Conservation (phyloP, 2,888 invertebrate genomes). For the Temnothorax ravouxi region DNA sequence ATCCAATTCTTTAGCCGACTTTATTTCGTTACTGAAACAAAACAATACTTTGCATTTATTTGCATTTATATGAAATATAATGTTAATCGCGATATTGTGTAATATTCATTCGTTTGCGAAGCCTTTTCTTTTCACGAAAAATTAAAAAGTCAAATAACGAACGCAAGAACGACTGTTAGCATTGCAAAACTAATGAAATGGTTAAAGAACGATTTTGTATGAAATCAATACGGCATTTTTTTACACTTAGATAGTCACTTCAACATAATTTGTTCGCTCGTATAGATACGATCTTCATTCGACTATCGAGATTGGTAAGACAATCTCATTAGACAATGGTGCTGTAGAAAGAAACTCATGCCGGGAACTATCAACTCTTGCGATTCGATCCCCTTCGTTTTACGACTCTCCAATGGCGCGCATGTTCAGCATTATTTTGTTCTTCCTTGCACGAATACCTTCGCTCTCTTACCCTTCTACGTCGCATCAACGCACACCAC, state of each 20-base stretch:
- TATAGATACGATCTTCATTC: slow-evolving; percentile 78
- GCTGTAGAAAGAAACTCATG: slow-evolving; percentile 68
- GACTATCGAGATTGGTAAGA: slow-evolving; percentile 74
- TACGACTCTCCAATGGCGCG: slow-evolving; percentile 80
- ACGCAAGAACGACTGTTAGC: not conserved
- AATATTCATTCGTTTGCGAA: not conserved
- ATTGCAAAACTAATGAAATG: not conserved
- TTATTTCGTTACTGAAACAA: not conserved
- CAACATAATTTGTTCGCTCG: not conserved
- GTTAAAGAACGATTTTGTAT: not conserved
- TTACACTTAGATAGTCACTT: not conserved
- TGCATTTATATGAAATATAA: not conserved
- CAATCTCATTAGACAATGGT: slow-evolving; percentile 76
- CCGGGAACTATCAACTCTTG: slow-evolving; percentile 81
- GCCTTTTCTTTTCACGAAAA: not conserved
- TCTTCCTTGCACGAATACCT: slow-evolving; percentile 69
- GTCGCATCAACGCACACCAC: not conserved
- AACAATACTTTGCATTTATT: not conserved
- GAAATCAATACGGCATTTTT: not conserved
- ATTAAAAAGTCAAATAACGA: not conserved
- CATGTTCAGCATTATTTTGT: slow-evolving; percentile 82
- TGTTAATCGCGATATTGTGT: not conserved
- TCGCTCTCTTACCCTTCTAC: slow-evolving; percentile 42
- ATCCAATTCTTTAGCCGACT: not conserved
- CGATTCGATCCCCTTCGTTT: slow-evolving; percentile 82